Evolutionary conservation across 1,140 invertebrate genomes (phyloP), one percentile per base, ranked within the genome.

Genomic region (Papilio aristodemus): DNA sequence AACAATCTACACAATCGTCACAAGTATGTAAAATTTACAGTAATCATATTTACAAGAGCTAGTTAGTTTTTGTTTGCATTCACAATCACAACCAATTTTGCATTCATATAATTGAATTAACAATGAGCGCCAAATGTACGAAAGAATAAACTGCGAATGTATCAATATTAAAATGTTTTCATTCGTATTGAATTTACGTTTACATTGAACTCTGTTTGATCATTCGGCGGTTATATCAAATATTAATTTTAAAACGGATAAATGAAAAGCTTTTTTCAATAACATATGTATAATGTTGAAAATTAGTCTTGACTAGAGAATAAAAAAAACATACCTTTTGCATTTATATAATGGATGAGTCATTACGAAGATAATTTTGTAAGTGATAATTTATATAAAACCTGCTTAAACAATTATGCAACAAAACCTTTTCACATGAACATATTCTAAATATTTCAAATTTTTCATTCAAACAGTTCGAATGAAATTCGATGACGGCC

Each of bases 401-500:
- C 46, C 46, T 54, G 11, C 19, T 10, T 9, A 22, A 19, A 22
- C 19, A 13, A 11, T 13, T 22, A 11, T 11, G 9, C 13, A 54
- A 54, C 4, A 54, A 46, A 19, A 54, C 46, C 46, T 54, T 54
- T 54, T 54, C 46, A 11, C 22, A 54, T 4, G 4, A 4, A 25
- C 17, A 5, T 36, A 60, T 37, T 59, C 66, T 32, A 27, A 58
- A 43, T 41, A 54, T 67, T 67, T 67, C 5, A 67, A 67, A 67
- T 17, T 62, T n/a, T 66, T 36, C 73, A 8, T 54, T n/a, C n/a
- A 68, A 72, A 69, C 58, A 63, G 25, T 41, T 72, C 63, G 36
- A 78, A 76, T 17, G 57, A 11, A 27, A 69, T 66, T 62, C 66
- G 68, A 71, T 68, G 38, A 67, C 66, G 41, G 11, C 66, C 68